Conservation (phyloP, 2,113 vertebrate genomes). For the Burhinus bistriatus region DNA sequence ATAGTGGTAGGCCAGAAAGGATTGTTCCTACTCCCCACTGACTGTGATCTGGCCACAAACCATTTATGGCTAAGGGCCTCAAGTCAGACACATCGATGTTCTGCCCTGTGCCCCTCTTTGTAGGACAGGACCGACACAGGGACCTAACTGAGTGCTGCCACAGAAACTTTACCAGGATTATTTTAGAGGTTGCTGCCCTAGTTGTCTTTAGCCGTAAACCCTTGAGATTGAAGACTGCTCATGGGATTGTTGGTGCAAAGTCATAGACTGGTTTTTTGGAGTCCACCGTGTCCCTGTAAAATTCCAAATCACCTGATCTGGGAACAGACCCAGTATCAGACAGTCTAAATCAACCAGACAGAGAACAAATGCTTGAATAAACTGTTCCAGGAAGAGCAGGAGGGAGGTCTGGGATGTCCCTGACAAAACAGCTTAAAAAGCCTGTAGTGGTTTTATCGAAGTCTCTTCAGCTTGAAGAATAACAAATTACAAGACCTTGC, state of each 20-base stretch:
- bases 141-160: background rate
- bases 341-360: background rate
- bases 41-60: background rate
- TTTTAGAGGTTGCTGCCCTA: background rate
- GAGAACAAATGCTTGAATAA: background rate
- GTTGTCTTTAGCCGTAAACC: background rate
- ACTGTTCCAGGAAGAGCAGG: background rate
- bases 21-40: background rate
- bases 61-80: background rate
- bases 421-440: slow-evolving; percentile 1
- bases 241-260: background rate
- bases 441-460: background rate
- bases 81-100: background rate
- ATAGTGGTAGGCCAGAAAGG: background rate
- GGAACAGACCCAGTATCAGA: background rate
- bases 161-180: background rate
- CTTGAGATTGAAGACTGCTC: background rate
- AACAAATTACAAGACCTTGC: background rate
- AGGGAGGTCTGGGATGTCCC: background rate
- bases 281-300: background rate
- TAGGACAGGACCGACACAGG: background rate
- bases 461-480: slow-evolving; percentile 7
- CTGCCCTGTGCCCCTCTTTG: background rate
- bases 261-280: background rate
- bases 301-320: background rate